Evolutionary conservation across 2,113 vertebrate genomes (phyloP), one percentile per base, ranked within the genome.

Genomic region (Leucoraja erinaceus): DNA sequence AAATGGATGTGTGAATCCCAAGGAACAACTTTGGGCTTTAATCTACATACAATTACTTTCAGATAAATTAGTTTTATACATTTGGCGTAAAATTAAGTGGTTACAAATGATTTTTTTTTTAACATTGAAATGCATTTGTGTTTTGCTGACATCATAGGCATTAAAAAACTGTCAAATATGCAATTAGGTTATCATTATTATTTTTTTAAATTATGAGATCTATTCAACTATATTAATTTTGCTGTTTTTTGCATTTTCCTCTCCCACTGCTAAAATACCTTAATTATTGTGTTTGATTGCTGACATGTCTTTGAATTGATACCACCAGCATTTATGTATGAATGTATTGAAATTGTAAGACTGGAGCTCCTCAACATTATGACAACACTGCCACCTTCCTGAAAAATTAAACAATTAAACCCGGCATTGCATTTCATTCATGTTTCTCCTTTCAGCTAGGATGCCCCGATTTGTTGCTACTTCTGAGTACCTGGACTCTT

Each of bases 321-420:
- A 8, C 63, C 4, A 18, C 59, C 59, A 86, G 59, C 28, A 66
- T 31, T 31, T 88, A 63, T 88, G 28, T 61, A 22, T 70, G 66
- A 90, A 25, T 94, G 91, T 83, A 54, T 79, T 93, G 93, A 72
- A 93, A 93, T 94, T 94, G 79, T 76, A 94, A 56, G 94, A 86
- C 93, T 94, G 33, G 6, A 91, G 18, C 68, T 74, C 38, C 54
- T 90, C 88, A 96, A 95, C 95, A 93, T 94, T 96, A 96, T 96
- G 95, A 95, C 98, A 98, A 99, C 95, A 98, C 96, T 98, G 98
- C 98, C 98, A 97, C 96, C 98, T 99, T 96, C 96, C 97, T 98
- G 98, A 97, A 93, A 28, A 93, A 79, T 9, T 74, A 93, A 93
- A 47, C 38, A 94, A 96, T 94, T 96, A 95, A 94, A 76, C 72